Conservation (phyloP, 1,140 invertebrate genomes). For the Augochlora pura region DNA sequence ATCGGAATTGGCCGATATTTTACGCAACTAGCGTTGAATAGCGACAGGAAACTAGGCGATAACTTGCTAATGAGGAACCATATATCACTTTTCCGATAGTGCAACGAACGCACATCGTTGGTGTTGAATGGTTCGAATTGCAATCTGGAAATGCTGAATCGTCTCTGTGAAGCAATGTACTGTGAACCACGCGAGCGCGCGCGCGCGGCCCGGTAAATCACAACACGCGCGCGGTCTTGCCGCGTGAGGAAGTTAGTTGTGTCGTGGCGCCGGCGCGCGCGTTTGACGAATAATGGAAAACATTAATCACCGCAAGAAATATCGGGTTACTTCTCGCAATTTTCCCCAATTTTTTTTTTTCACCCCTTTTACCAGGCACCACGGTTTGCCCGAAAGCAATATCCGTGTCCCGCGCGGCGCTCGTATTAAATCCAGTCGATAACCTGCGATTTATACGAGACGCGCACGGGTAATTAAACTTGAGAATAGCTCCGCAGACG, state of each 20-base stretch:
- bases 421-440: background rate
- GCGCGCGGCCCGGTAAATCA: constrained; percentile 62
- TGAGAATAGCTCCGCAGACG: background rate
- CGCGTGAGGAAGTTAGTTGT: constrained; percentile 56
- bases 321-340: constrained; percentile 16
- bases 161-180: constrained; percentile 61
- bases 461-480: background rate
- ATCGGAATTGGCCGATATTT: constrained; percentile 39
- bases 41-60: constrained; percentile 61
- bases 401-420: background rate
- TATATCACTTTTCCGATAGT: constrained; percentile 65
- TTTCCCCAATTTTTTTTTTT: too few relatives aligned
- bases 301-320: constrained; percentile 28
- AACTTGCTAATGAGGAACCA: constrained; percentile 64
- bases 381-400: too few relatives aligned
- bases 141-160: constrained; percentile 66
- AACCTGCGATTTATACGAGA: background rate
- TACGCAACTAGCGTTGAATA: constrained; percentile 55
- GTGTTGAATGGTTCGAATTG: constrained; percentile 60
- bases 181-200: too few relatives aligned
- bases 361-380: too few relatives aligned
- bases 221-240: constrained; percentile 58
- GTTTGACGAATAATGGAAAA: constrained; percentile 50
- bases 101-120: constrained; percentile 53
- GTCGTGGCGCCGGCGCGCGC: constrained; percentile 28